A percentile compares a stretch with the other conserved stretches of the same genome.
Conservation (phyloP, 2,113 vertebrate genomes). For the Sminthopsis crassicaudata region DNA sequence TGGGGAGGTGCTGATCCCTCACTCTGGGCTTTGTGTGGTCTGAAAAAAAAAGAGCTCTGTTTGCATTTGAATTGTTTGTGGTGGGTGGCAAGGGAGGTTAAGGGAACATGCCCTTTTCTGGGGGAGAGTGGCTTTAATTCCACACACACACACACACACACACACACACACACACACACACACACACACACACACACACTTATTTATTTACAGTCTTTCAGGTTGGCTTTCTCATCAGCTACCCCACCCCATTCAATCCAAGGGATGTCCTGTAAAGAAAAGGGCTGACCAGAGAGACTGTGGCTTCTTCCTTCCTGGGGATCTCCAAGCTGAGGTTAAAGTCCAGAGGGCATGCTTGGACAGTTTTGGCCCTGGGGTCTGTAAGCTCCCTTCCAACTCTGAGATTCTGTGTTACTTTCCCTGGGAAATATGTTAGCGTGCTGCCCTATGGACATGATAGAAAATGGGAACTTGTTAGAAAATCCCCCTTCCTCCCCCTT, state of each 20-base stretch:
- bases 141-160: too few relatives aligned
- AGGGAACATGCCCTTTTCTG: background rate
- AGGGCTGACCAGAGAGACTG: background rate
- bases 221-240: background rate
- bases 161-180: too few relatives aligned
- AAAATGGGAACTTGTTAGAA: background rate
- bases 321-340: background rate
- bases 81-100: background rate
- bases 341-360: background rate
- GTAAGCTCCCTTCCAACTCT: background rate
- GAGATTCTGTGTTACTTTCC: background rate
- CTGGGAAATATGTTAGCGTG: background rate
- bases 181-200: too few relatives aligned
- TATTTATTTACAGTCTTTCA: background rate
- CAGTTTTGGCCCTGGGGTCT: background rate
- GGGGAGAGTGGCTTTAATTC: background rate
- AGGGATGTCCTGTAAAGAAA: background rate
- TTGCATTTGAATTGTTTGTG: background rate
- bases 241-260: background rate
- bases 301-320: background rate
- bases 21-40: background rate
- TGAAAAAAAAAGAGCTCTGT: background rate
- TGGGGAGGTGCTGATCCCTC: background rate
- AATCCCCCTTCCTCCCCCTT: background rate
- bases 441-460: background rate